Percentiles rank a stretch among this genome's conserved stretches.
These are phyloP conservation scores for Caenorhabditis remanei DNA, from an alignment of 1,140 invertebrate genomes.

Conservation along the genomic window DNA sequence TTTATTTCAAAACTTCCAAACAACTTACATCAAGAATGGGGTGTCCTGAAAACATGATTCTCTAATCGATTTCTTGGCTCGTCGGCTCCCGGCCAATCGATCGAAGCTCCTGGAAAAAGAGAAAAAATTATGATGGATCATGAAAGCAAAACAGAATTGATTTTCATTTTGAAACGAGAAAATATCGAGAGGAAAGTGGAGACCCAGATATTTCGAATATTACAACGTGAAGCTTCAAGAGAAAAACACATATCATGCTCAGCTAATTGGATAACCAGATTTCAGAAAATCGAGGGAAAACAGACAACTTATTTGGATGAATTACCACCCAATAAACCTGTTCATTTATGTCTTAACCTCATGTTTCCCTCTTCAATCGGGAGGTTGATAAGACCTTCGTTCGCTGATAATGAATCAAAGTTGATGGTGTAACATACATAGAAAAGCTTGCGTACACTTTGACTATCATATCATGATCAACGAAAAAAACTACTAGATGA, in stretches of 20 bases:
- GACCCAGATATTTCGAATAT: not conserved
- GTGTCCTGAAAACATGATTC: constrained; percentile 43
- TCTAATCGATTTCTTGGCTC: constrained; percentile 28
- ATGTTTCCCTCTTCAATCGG: not conserved
- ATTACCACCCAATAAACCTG: not conserved
- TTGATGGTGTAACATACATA: constrained; percentile 41
- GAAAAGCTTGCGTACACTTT: constrained; percentile 6
- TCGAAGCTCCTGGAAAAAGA: constrained; percentile 34
- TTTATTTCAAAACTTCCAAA: not conserved
- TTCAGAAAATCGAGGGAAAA: not conserved
- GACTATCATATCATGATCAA: constrained; percentile 47
- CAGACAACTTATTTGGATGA: not conserved
- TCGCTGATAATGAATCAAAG: constrained; percentile 54
- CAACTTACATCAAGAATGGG: constrained; percentile 60
- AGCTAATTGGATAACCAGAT: not conserved
- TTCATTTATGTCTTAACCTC: not conserved
- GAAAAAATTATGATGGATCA: constrained; percentile 1
- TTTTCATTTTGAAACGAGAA: not conserved
- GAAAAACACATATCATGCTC: constrained; percentile 13
- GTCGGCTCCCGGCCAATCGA: constrained; percentile 45
- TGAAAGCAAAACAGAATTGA: not conserved
- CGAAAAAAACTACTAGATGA: constrained; percentile 12
- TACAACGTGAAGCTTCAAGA: constrained; percentile 16
- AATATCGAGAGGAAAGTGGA: not conserved
- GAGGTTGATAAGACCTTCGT: constrained; percentile 18